Evolutionary conservation across 2,113 vertebrate species (phyloP), one percentile per base, ranked within the genome.

Genomic region (Mustela lutreola): DNA sequence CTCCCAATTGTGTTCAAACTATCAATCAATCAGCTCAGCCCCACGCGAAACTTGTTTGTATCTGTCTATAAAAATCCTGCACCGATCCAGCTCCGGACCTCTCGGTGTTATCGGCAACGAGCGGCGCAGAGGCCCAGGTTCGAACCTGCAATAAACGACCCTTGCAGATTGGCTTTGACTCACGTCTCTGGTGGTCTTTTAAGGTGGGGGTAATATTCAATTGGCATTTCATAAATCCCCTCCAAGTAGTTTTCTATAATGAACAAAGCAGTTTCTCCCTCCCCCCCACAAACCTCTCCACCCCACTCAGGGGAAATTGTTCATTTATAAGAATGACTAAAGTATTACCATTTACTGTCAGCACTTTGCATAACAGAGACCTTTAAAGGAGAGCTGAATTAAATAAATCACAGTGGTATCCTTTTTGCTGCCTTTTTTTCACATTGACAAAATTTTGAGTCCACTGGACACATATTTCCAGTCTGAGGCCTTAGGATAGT

Each of bases 291-390:
- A 19, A 53, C 33, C 15, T 53, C 19, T 33, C 67, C 28, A 50
- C 15, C 33, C n/a, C 33, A 18, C 26, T 16, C 56, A 53, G 24
- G 18, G 39, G 11, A 86, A 91, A 78, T 12, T 71, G 14, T 62
- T 58, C 67, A 70, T 45, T 73, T 87, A 78, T 94, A 9, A 88
- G n/a, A 88, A 80, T 8, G 48, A 36, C 5, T 70, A 28, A 76
- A 86, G 73, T n/a, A 28, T 95, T 98, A 96, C 89, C 39, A 92
- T 95, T 89, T 96, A 79, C 28, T 70, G n/a, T 94, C 85, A 33
- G 36, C 70, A 73, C 80, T 73, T 89, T 70, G 88, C 96, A 56
- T 79, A 93, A 39, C n/a, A 75, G 18, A 79, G 31, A 82, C 19
- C 15, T 88, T 93, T 56, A 88, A 63, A 82, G 21, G 31, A 58